Percentiles rank a stretch among this genome's conserved stretches.
These are phyloP conservation scores for Beris morrisii DNA, from an alignment of 2,888 invertebrate species.

Conservation along the genomic window DNA sequence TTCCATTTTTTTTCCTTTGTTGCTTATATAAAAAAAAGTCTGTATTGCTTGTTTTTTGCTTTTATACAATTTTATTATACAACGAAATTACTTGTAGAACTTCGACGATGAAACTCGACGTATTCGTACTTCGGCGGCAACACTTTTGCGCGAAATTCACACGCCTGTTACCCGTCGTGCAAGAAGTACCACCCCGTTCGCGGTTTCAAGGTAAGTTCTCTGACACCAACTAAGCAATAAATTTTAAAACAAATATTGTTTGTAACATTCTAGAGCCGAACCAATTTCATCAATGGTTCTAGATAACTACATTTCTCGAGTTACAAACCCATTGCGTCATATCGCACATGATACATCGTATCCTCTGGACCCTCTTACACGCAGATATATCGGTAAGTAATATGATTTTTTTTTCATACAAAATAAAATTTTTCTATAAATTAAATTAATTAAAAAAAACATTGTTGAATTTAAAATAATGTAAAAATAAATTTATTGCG, in stretches of 20 bases:
- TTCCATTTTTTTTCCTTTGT: constrained; percentile 1
- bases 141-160: constrained; percentile 73
- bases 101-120: constrained; percentile 82
- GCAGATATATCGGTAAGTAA: constrained; percentile 67
- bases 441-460: constrained; percentile 1
- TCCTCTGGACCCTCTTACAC: constrained; percentile 70
- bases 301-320: constrained; percentile 73
- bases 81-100: constrained; percentile 59
- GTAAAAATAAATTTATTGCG: constrained; percentile 1
- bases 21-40: too few species aligned
- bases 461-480: not conserved
- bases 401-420: constrained; percentile 14
- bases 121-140: constrained; percentile 77
- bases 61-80: not conserved
- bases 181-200: constrained; percentile 59
- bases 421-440: not conserved
- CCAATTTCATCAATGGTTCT: constrained; percentile 52
- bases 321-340: constrained; percentile 67
- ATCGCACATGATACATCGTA: constrained; percentile 65
- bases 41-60: too few species aligned
- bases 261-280: constrained; percentile 58
- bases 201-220: constrained; percentile 49
- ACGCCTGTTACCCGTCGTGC: constrained; percentile 75
- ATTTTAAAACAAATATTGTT: constrained; percentile 30
- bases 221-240: not conserved